Base-by-base conservation (phyloP, 2,797 vertebrate species). In the Holocentrus rufus region DNA sequence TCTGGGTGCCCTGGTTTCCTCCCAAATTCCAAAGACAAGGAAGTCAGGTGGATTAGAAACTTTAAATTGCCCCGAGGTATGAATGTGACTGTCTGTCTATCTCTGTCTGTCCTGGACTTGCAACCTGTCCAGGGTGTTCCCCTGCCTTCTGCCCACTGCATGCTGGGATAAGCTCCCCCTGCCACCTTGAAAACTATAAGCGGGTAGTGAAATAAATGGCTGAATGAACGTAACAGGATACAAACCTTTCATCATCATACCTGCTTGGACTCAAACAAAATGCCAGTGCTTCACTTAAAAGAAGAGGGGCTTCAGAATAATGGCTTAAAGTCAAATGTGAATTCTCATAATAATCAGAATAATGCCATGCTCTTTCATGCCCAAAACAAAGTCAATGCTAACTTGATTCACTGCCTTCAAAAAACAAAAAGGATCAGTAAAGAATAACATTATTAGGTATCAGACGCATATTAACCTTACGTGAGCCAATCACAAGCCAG, bases 401-500 rank as follows among this genome's bases (percentile, higher is more conserved):
- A 91, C 72, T 76, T 82, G 65, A 91, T 92, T 88, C 85, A 81
- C 71, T 75, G 77, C 74, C 79, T 76, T 75, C 74, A 86, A 59
- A 81, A 87, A 59, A 81, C 82, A 59, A 81, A 87, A 59, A 81
- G 82, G 68, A 83, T 72, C 74, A 79, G 62, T 57, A 66, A 65
- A 49, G 56, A 82, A 86, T 46, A 75, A 47, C 82, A 91, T 88
- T 82, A 88, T 44, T 74, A 72, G 85, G 61, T 74, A 83, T 77
- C 76, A 90, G 82, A 82, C 65, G 76, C 64, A 84, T 76, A 87
- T 82, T 88, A 82, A 69, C 69, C 47, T 74, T 81, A 66, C 80
- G 75, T 83, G 69, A 85, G 55, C 78, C 88, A 93, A 90, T 92
- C 86, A 92, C 90, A 88, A 89, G 82, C 84, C 82, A 91, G 81